Evolutionary conservation across 2,113 vertebrate species (phyloP), one percentile per base, ranked within the genome.

Genomic region (Spilogale gracilis): DNA sequence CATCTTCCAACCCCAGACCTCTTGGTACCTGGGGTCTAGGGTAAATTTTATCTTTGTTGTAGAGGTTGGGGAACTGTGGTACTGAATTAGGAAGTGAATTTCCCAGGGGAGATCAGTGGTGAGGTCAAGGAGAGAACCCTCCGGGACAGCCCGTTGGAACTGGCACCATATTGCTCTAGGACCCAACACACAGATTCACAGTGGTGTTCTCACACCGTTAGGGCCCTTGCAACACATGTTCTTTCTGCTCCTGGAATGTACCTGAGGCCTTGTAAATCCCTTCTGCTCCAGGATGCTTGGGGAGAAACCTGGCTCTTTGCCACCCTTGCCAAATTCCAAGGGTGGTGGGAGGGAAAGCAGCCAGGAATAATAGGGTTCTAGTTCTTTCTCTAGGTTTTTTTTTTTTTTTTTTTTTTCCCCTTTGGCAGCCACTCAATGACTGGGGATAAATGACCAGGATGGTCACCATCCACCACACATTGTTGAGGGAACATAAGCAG

Each of bases 21-120:
- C 32, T 80, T 43, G 60, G 56, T 96, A 43, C 78, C 61, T 3
- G 0, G 38, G 54, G 92, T 92, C 87, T 80, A 6, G 58, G 71
- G 71, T 61, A 74, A 95, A 69, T 84, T 94, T 54, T 78, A 23
- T 79, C 88, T 94, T 92, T 25, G 10, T 96, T 95, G 92, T 95
- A 92, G 94, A 97, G 83, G 48, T 16, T 96, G 69, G 84, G 76
- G 78, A 69, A 67, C 43, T 5, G 20, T 67, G 63, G 89, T 38
- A 5, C 16, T 17, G 92, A 96, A 91, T 92, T 58, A 91, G 95
- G 83, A 85, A 88, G 89, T 90, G 79, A 82, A 94, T 97, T 97
- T 97, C 96, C 82, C 89, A 54, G 73, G 56, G 50, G 84, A 50
- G 17, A 1, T 45, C 12, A 0, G 38, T 12, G 65, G 69, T 12